Percentiles rank a stretch among this genome's conserved stretches.
Conservation (phyloP, 2,888 invertebrate genomes). For the Rhabditoides inermis region DNA sequence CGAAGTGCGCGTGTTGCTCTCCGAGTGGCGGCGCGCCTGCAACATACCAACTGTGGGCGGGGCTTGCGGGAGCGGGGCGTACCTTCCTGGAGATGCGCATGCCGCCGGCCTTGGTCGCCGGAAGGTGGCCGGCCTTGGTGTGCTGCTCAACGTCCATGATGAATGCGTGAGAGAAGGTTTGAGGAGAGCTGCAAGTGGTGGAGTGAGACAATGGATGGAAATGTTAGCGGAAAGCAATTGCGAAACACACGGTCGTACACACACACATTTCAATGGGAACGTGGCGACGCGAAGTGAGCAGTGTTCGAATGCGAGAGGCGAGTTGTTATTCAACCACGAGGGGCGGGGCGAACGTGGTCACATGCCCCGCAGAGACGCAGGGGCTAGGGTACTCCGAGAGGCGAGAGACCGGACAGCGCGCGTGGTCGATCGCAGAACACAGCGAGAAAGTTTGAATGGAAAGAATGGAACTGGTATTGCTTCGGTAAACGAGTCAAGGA, state of each 20-base stretch:
- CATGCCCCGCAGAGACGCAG: too few species aligned
- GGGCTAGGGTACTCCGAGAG: slow-evolving; percentile 4
- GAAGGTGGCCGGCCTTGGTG: slow-evolving; percentile 27
- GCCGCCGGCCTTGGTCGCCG: slow-evolving; percentile 27
- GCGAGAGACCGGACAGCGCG: slow-evolving; percentile 4
- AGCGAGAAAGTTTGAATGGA: slow-evolving; percentile 2
- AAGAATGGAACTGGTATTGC: background rate
- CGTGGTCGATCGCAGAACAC: slow-evolving; percentile 2
- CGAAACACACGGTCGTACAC: too few species aligned
- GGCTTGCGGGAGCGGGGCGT: slow-evolving; percentile 10
- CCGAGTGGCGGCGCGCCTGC: slow-evolving; percentile 18
- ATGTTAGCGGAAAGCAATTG: too few species aligned
- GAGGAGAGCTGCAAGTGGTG: too few species aligned
- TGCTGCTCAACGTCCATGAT: slow-evolving; percentile 7
- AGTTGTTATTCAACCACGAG: too few species aligned
- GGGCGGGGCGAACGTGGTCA: too few species aligned
- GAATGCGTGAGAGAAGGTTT: too few species aligned
- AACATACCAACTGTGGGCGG: slow-evolving; percentile 1
- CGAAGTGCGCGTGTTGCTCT: slow-evolving; percentile 16
- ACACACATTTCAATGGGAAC: too few species aligned
- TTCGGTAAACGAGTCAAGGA: background rate
- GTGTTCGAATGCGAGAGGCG: too few species aligned
- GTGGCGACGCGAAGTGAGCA: too few species aligned
- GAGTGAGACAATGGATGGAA: too few species aligned
- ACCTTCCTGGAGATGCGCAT: slow-evolving; percentile 25